Percentiles rank a stretch among this genome's conserved stretches.
Evolutionary conservation across 2,113 vertebrate species (phyloP).

Genomic region (Tragelaphus strepsiceros): DNA sequence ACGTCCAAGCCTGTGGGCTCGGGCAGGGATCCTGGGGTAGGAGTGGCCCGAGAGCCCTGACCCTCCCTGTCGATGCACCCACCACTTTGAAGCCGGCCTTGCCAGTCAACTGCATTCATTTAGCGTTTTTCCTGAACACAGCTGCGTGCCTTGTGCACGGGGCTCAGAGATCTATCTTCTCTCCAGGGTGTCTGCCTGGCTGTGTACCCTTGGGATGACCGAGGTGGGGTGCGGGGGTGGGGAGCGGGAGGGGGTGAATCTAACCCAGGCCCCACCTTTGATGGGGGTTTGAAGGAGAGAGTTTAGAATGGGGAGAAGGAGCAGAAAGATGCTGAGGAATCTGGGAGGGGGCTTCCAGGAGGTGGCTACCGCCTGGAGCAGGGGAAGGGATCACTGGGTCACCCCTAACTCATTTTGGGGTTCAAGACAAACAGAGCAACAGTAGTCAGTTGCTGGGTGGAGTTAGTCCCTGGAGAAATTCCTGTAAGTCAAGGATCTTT

Average conservation of each 20-base stretch:
- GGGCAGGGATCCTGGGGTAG: not conserved
- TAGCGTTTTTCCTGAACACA: not conserved
- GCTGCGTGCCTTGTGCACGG: not conserved
- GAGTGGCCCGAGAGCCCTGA: not conserved
- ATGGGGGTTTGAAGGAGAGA: not conserved
- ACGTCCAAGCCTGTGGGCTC: not conserved
- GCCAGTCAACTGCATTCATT: not conserved
- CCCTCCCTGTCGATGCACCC: not conserved
- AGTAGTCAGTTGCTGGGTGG: not conserved
- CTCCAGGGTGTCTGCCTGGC: not conserved
- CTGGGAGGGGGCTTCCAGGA: not conserved
- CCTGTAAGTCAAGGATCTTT: not conserved
- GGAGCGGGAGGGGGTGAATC: not conserved
- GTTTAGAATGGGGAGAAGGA: too few species aligned
- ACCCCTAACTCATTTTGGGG: not conserved
- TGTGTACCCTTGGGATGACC: not conserved
- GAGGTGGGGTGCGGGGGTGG: not conserved
- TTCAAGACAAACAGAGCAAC: not conserved
- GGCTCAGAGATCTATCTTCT: not conserved
- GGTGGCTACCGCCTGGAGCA: not conserved
- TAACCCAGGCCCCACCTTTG: not conserved
- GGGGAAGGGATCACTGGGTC: not conserved
- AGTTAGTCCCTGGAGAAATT: not conserved
- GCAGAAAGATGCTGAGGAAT: not conserved
- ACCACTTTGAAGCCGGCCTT: not conserved